Percentiles rank a stretch among this genome's conserved stretches.
Evolutionary conservation across 1,140 invertebrate species (phyloP).

Genomic region (Ruditapes philippinarum): DNA sequence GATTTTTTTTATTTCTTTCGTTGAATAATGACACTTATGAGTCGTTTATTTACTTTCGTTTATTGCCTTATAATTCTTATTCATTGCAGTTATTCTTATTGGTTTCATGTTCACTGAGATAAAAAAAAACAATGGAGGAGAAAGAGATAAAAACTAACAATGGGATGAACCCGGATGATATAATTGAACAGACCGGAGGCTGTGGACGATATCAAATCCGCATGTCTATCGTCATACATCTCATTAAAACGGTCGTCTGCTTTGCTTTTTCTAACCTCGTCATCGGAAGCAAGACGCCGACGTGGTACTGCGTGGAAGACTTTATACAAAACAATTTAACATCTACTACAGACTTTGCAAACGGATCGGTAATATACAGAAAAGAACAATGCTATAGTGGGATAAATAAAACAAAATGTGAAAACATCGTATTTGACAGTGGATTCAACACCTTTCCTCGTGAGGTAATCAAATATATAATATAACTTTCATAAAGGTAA

Average conservation of each 20-base stretch:
- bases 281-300: not conserved
- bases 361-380: not conserved
- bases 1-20: too few relatives aligned
- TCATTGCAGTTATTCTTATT: too few relatives aligned
- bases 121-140: too few relatives aligned
- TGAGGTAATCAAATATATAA: constrained; percentile 34
- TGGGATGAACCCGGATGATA: not conserved
- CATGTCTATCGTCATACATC: not conserved
- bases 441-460: not conserved
- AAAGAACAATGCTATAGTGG: not conserved
- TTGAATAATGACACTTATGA: too few relatives aligned
- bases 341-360: not conserved
- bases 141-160: too few relatives aligned
- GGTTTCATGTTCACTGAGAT: too few relatives aligned
- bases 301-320: not conserved
- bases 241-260: constrained; percentile 18
- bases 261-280: not conserved
- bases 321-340: not conserved
- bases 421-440: not conserved
- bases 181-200: constrained; percentile 14
- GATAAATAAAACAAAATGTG: constrained; percentile 9
- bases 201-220: constrained; percentile 30
- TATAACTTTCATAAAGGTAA: too few relatives aligned
- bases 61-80: too few relatives aligned
- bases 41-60: too few relatives aligned